Conservation (phyloP, 2,113 vertebrate species). For the Erpornis zantholeuca region DNA sequence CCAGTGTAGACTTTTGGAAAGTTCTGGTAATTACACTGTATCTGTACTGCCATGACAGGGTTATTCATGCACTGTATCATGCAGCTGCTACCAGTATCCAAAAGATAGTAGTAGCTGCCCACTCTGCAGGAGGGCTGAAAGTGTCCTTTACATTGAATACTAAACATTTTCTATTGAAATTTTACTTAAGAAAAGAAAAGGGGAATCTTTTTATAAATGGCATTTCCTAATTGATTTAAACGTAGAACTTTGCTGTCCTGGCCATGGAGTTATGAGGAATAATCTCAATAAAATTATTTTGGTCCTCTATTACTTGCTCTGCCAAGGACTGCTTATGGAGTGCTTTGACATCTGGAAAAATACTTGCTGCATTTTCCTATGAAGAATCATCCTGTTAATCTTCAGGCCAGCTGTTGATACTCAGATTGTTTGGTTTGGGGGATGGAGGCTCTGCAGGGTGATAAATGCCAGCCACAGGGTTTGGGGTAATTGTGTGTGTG, state of each 20-base stretch:
- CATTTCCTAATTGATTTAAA: background rate
- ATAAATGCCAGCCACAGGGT: background rate
- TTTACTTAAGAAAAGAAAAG: background rate
- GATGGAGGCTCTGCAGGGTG: background rate
- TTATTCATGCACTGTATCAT: background rate
- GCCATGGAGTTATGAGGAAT: background rate
- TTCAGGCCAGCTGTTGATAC: background rate
- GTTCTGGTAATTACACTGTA: background rate
- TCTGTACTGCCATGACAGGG: background rate
- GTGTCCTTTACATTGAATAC: background rate
- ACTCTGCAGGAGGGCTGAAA: background rate
- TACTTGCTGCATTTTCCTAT: background rate
- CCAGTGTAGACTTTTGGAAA: background rate
- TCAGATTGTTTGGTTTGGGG: background rate
- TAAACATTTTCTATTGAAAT: background rate
- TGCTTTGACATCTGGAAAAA: constrained; percentile 16
- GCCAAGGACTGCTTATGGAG: background rate
- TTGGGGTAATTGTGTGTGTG: background rate
- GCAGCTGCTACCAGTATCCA: background rate
- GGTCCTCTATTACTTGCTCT: background rate
- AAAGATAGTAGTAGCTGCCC: background rate
- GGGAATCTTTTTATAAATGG: background rate
- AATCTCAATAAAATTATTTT: background rate
- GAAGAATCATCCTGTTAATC: background rate
- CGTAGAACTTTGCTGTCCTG: background rate